These are phyloP conservation scores for Orchestes rusci DNA, from an alignment of 2,888 invertebrate genomes.

Conservation along the genomic window DNA sequence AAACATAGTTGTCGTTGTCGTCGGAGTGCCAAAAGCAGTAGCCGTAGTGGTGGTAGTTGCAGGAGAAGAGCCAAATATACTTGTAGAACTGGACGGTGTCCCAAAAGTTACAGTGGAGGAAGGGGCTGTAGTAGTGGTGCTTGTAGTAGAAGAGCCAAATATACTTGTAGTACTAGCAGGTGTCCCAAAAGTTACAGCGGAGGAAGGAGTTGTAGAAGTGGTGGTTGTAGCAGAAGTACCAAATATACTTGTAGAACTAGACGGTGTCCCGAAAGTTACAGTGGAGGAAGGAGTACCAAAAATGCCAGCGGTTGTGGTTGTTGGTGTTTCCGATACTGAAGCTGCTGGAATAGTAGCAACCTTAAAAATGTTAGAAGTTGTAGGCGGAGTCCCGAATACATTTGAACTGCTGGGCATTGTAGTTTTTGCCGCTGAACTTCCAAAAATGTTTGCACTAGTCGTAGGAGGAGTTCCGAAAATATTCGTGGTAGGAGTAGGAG, in stretches of 20 bases:
- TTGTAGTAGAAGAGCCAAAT: neutral
- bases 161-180: neutral
- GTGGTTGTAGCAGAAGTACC: constrained; percentile 1
- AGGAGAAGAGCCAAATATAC: constrained; percentile 3
- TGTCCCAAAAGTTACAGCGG: neutral
- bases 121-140: neutral
- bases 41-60: neutral
- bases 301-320: neutral
- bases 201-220: neutral
- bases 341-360: no score
- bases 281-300: neutral
- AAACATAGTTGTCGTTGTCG: neutral
- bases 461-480: constrained; percentile 13
- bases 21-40: neutral
- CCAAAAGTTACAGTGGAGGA: neutral
- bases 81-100: constrained; percentile 1
- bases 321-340: no score
- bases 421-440: neutral
- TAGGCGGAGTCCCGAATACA: constrained; percentile 26
- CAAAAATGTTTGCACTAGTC: constrained; percentile 22
- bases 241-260: constrained; percentile 4
- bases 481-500: no score
- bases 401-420: neutral
- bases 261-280: neutral
- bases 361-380: no score